These are phyloP conservation scores for Lucifuga dentata DNA, from an alignment of 2,113 vertebrate species.

Conservation along the genomic window DNA sequence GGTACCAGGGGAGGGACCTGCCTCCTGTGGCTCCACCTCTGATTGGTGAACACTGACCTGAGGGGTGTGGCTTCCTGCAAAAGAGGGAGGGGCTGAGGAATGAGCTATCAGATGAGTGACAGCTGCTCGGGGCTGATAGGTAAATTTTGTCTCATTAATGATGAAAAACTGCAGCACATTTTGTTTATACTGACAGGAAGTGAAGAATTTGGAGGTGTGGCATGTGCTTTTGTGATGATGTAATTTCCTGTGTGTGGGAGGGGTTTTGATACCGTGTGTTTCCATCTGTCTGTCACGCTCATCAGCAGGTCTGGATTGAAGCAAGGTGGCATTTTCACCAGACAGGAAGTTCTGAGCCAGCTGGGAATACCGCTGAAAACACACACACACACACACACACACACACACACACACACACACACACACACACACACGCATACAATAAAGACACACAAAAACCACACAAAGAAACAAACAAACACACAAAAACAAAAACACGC, in stretches of 20 bases:
- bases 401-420: too few relatives aligned
- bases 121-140: too few relatives aligned
- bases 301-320: slow-evolving; percentile 75
- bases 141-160: too few relatives aligned
- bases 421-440: too few relatives aligned
- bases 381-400: too few relatives aligned
- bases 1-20: slow-evolving; percentile 78
- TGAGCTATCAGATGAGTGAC: too few relatives aligned
- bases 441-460: too few relatives aligned
- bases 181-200: too few relatives aligned
- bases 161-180: too few relatives aligned
- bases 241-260: neutral
- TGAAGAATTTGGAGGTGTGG: too few relatives aligned
- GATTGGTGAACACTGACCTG: slow-evolving; percentile 10
- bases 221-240: neutral
- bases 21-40: slow-evolving; percentile 61
- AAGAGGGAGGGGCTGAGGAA: neutral
- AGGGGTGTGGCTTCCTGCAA: slow-evolving; percentile 23
- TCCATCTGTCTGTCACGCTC: neutral
- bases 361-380: slow-evolving; percentile 86
- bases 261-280: neutral
- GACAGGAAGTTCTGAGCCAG: slow-evolving; percentile 89
- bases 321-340: slow-evolving; percentile 85
- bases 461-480: too few relatives aligned
- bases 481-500: too few relatives aligned